These are phyloP conservation scores for Cryptocheilus praepositus DNA, from an alignment of 2,888 invertebrate genomes.

Conservation along the genomic window DNA sequence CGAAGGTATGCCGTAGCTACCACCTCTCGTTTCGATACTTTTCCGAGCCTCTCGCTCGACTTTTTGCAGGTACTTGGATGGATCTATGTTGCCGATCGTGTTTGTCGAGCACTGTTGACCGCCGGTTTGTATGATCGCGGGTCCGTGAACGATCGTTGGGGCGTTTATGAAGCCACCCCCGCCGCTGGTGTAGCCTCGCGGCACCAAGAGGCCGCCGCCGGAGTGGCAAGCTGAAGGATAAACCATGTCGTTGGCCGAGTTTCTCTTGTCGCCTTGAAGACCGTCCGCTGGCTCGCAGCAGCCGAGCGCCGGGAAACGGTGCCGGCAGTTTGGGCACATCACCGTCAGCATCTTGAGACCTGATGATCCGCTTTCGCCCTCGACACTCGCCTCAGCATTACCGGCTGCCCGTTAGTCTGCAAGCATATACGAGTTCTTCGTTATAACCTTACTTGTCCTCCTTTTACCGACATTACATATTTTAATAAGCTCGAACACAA, in stretches of 20 bases:
- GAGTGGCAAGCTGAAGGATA: slow-evolving; percentile 37
- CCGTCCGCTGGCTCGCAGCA: slow-evolving; percentile 58
- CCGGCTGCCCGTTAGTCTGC: slow-evolving; percentile 24
- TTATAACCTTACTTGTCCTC: not conserved
- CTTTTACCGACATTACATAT: too few relatives aligned
- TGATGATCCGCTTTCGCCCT: slow-evolving; percentile 16
- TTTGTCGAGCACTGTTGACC: not conserved
- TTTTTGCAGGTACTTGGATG: not conserved
- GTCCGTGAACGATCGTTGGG: slow-evolving; percentile 61
- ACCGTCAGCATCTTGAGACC: slow-evolving; percentile 75
- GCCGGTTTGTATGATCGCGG: slow-evolving; percentile 55
- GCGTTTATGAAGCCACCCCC: slow-evolving; percentile 65
- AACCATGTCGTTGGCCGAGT: slow-evolving; percentile 7
- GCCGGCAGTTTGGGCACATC: slow-evolving; percentile 83
- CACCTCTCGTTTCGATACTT: not conserved
- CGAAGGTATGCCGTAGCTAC: slow-evolving; percentile 7
- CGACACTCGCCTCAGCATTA: slow-evolving; percentile 26
- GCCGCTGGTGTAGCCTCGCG: slow-evolving; percentile 54
- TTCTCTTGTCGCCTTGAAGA: slow-evolving; percentile 2
- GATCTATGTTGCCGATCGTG: slow-evolving; percentile 1
- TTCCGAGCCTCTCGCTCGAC: not conserved
- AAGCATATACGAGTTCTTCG: slow-evolving; percentile 3
- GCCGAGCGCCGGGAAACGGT: slow-evolving; percentile 77
- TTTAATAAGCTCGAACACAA: too few relatives aligned
- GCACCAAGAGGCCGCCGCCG: slow-evolving; percentile 54